A percentile compares a stretch with the other conserved stretches of the same genome.
Evolutionary conservation across 1,140 invertebrate genomes (phyloP).

Genomic region (Theocolax elegans): DNA sequence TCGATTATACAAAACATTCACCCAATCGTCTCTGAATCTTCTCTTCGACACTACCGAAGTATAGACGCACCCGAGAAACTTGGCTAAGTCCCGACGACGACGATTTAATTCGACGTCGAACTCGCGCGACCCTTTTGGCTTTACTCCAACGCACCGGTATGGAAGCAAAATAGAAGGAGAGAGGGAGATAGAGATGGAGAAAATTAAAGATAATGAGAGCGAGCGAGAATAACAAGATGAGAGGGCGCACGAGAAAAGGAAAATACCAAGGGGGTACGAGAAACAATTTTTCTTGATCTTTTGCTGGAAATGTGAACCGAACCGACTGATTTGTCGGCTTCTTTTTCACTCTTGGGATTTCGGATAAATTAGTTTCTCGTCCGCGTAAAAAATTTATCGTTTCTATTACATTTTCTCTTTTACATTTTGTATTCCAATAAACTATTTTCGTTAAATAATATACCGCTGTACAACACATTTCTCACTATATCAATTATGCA

Average conservation of each 20-base stretch:
- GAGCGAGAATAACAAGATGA: conserved; percentile 47
- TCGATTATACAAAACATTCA: conserved; percentile 38
- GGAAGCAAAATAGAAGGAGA: conserved; percentile 29
- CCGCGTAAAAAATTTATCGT: too few species aligned
- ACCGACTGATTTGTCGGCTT: too few species aligned
- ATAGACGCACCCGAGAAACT: background rate
- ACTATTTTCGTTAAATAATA: too few species aligned
- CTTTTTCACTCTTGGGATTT: too few species aligned
- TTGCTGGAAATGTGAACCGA: background rate
- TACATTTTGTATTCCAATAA: too few species aligned
- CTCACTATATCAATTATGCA: too few species aligned
- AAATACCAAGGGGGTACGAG: background rate
- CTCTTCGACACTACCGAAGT: background rate
- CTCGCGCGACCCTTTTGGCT: conserved; percentile 45
- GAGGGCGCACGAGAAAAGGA: background rate
- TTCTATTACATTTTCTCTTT: too few species aligned
- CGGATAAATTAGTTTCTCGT: too few species aligned
- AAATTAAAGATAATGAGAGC: conserved; percentile 43
- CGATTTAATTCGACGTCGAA: conserved; percentile 40
- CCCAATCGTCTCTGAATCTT: conserved; percentile 29
- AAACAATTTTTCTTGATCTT: conserved; percentile 3
- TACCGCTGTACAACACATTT: too few species aligned
- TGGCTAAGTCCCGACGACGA: conserved; percentile 24
- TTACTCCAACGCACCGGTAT: conserved; percentile 40
- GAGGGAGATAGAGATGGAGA: conserved; percentile 22